A percentile compares a stretch with the other conserved stretches of the same genome.
Evolutionary conservation across 2,797 vertebrate genomes (phyloP).

Genomic region (Phylloscopus collybita): DNA sequence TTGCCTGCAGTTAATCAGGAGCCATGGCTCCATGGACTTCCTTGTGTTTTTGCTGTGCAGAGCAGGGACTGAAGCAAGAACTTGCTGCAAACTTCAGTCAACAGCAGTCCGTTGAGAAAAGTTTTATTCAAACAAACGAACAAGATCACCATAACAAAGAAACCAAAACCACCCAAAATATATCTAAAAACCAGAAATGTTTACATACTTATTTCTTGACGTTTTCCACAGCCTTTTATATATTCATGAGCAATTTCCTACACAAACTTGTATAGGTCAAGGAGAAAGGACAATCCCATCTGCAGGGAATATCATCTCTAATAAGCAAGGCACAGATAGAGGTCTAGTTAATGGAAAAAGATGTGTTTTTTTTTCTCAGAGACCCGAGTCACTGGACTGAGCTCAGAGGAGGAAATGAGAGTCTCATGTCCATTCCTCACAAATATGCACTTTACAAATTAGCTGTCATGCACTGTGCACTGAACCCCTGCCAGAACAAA

Average conservation of each 20-base stretch:
- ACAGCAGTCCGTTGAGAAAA: neutral
- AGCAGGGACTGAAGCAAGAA: neutral
- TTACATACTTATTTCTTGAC: neutral
- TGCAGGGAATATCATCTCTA: neutral
- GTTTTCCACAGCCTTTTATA: neutral
- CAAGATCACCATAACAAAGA: neutral
- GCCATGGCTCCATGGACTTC: neutral
- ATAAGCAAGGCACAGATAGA: neutral
- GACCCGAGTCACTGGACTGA: neutral
- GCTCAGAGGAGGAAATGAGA: neutral
- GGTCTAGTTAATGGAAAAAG: neutral
- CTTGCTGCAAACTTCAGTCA: neutral
- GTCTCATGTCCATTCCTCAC: neutral
- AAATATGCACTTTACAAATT: neutral
- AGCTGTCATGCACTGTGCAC: neutral
- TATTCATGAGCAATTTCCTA: neutral
- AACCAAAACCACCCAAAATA: accelerated
- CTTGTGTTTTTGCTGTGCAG: neutral
- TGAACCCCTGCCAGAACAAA: neutral
- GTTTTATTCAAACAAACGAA: neutral
- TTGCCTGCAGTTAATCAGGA: neutral
- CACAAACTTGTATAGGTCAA: neutral
- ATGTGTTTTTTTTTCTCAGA: neutral
- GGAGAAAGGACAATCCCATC: neutral
- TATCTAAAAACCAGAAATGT: neutral